Base-by-base conservation (phyloP, 2,888 invertebrate genomes). In the Lottia scabra region DNA sequence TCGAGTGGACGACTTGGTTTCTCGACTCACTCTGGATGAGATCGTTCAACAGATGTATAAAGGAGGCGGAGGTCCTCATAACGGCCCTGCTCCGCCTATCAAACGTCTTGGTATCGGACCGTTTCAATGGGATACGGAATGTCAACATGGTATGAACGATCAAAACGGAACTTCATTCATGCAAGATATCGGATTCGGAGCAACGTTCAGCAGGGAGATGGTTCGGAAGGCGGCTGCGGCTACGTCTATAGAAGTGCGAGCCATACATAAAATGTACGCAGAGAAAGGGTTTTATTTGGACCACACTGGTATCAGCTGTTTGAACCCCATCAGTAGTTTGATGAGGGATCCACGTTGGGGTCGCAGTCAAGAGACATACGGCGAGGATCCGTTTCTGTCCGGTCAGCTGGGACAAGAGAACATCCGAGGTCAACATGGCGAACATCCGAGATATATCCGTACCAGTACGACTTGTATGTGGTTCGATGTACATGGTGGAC, bases 391-490 rank as follows among this genome's bases (percentile, higher is more conserved):
- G 0, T 87, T 78, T 72, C 74, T 87, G 44, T 81, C 80, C 27
- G 86, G 87, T 23, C 72, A 72, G 10, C 74, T 82, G 72, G 84
- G 83, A 4, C 65, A 65, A 38, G 65, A 75, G 26, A 87, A 81
- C 80, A 86, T 87, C 0, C 70, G 71, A 15, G 87, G 87, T 44
- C 74, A 87, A 16, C 87, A 87, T 72, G 87, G 87, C 5, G 64
- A 80, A 38, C 76, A 87, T 67, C 75, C 76, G 5, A 78, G 84
- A 43, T 87, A 87, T 75, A 73, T 88, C 19, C 70, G 78, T 56
- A 82, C 85, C 4, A 87, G 78, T 70, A 86, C 86, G 8, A 87
- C 86, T 6, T 88, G 88, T 70, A 88, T 88, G 79, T 87, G 87
- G 71, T 85, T 88, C 64, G 86, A 84, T 75, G 86, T 81, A 6